Conservation (phyloP, 2,888 invertebrate species). For the Acleris sparsana region DNA sequence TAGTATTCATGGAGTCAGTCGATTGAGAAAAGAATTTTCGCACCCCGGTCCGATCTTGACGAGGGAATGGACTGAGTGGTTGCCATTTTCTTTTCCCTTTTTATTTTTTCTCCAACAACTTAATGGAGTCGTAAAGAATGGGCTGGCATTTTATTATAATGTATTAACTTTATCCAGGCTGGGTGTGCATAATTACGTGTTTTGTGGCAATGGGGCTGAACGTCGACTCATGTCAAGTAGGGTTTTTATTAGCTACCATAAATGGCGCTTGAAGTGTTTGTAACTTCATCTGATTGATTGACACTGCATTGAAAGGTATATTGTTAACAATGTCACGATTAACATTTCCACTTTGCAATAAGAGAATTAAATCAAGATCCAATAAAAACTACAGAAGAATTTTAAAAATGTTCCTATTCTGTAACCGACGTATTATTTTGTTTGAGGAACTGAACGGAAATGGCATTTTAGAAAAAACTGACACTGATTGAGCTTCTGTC, state of each 20-base stretch:
- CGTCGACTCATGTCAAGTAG: constrained; percentile 16
- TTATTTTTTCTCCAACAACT: constrained; percentile 76
- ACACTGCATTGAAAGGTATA: too few species aligned
- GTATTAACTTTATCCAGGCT: constrained; percentile 65
- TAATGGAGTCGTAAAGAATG: constrained; percentile 78
- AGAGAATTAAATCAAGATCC: too few species aligned
- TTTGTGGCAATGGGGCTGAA: constrained; percentile 30
- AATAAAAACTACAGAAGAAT: too few species aligned
- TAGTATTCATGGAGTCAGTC: constrained; percentile 81
- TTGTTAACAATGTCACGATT: too few species aligned
- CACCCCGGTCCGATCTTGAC: constrained; percentile 71
- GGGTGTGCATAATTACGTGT: constrained; percentile 45
- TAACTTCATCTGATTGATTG: background rate
- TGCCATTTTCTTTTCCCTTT: constrained; percentile 71
- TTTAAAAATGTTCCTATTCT: too few species aligned
- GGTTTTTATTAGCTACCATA: background rate
- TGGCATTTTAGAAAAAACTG: too few species aligned
- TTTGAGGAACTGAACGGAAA: too few species aligned
- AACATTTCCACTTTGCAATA: too few species aligned
- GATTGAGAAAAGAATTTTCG: constrained; percentile 79
- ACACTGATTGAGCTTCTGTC: too few species aligned
- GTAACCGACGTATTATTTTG: too few species aligned
- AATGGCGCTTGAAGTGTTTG: background rate
- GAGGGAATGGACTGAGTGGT: constrained; percentile 71
- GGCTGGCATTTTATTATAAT: constrained; percentile 73